Conservation (phyloP, 2,888 invertebrate species). For the Melipona bicolor region DNA sequence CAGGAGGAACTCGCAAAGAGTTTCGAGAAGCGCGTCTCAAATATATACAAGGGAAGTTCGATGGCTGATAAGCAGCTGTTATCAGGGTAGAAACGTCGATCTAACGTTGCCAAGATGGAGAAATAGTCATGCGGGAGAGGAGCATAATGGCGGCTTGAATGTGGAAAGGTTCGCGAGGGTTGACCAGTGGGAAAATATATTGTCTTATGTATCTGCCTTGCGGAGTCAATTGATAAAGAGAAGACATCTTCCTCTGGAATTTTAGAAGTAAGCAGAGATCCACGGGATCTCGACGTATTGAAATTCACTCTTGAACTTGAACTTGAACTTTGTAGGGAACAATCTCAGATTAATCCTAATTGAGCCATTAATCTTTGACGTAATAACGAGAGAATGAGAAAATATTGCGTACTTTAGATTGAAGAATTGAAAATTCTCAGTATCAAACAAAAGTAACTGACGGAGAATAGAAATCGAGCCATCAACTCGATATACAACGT, state of each 20-base stretch:
- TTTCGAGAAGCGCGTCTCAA: conserved; percentile 23
- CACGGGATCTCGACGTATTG: neutral
- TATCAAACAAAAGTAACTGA: no score
- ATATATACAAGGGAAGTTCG: conserved; percentile 46
- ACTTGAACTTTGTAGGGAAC: no score
- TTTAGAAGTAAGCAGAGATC: neutral
- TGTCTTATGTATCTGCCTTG: neutral
- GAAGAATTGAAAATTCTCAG: no score
- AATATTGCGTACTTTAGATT: no score
- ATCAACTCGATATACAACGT: no score
- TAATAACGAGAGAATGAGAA: no score
- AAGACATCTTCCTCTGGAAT: neutral
- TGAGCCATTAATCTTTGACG: no score
- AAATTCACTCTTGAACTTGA: neutral
- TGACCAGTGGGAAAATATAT: neutral
- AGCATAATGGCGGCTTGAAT: conserved; percentile 57
- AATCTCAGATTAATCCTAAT: no score
- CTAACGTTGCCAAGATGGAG: conserved; percentile 40
- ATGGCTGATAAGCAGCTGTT: conserved; percentile 53
- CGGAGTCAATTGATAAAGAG: conserved; percentile 43
- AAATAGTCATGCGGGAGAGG: conserved; percentile 59
- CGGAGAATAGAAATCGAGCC: no score
- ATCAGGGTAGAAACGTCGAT: conserved; percentile 54
- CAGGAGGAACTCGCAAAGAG: conserved; percentile 9
- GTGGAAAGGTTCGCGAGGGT: conserved; percentile 25